These are phyloP conservation scores for Centrocercus urophasianus DNA, from an alignment of 2,113 vertebrate genomes.

Conservation along the genomic window DNA sequence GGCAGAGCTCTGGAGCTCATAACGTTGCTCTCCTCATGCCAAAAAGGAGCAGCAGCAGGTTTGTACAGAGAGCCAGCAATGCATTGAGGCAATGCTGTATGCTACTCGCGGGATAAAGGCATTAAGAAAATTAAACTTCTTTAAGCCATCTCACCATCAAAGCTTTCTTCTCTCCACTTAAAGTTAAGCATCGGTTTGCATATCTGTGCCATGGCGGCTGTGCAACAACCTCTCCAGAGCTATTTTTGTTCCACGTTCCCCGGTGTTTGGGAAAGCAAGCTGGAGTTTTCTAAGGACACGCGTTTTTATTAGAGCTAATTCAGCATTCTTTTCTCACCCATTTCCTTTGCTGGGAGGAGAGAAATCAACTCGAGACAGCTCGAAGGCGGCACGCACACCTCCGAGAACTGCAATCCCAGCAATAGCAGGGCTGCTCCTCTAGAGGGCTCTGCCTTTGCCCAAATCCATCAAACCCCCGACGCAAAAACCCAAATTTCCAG, in stretches of 20 bases:
- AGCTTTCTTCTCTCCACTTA: conserved; percentile 5
- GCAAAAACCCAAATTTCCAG: not conserved
- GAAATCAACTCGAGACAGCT: not conserved
- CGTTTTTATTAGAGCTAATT: conserved; percentile 26
- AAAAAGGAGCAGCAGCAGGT: conserved; percentile 17
- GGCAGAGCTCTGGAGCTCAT: not conserved
- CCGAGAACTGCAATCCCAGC: not conserved
- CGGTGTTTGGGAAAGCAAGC: not conserved
- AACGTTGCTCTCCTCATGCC: not conserved
- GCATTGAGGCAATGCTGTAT: not conserved
- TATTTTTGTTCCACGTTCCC: conserved; percentile 39
- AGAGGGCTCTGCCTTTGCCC: conserved; percentile 77
- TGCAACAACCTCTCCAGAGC: conserved; percentile 29
- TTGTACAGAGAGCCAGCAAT: not conserved
- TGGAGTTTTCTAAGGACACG: conserved; percentile 43
- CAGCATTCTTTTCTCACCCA: not conserved
- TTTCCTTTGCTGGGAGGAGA: conserved; percentile 40
- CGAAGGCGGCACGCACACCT: not conserved
- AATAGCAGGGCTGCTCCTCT: conserved; percentile 51
- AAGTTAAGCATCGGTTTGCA: conserved; percentile 43
- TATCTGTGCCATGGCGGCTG: not conserved
- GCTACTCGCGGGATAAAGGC: not conserved
- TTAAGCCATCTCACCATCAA: not conserved
- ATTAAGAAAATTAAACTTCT: conserved; percentile 38
- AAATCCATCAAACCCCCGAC: not conserved